Evolutionary conservation across 2,113 vertebrate species (phyloP).

Genomic region (Myanophis thanlyinensis): DNA sequence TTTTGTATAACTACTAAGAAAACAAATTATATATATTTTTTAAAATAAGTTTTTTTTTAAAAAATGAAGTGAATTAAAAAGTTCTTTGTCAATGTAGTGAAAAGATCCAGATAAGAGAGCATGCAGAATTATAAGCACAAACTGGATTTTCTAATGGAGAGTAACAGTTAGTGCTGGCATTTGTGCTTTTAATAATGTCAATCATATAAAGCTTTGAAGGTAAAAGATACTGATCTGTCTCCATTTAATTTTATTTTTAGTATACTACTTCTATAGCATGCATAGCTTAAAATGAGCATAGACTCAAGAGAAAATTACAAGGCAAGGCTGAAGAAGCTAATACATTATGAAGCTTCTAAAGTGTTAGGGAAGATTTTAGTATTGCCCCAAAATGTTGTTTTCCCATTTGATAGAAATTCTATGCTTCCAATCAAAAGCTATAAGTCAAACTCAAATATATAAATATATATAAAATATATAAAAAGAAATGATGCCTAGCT

Average conservation of each 20-base stretch:
- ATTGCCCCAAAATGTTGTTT: neutral
- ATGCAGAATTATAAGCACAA: neutral
- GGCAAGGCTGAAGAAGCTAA: neutral
- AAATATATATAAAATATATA: neutral
- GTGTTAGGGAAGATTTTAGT: neutral
- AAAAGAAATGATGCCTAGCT: neutral
- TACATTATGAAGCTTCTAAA: neutral
- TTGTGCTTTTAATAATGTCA: constrained; percentile 2
- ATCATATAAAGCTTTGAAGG: neutral
- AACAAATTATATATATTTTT: neutral
- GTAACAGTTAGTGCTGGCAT: neutral
- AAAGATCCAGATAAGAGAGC: neutral
- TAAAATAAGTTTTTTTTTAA: neutral
- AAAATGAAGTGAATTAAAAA: neutral
- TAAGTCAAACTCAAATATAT: neutral
- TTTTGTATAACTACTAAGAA: neutral
- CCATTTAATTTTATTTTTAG: neutral
- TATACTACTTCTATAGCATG: neutral
- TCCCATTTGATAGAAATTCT: neutral
- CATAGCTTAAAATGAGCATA: neutral
- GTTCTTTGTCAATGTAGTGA: neutral
- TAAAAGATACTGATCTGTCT: neutral
- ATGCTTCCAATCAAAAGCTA: neutral
- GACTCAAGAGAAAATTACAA: constrained; percentile 1
- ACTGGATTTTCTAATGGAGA: neutral